Conservation (phyloP, 2,113 vertebrate species). For the Pholis gunnellus region DNA sequence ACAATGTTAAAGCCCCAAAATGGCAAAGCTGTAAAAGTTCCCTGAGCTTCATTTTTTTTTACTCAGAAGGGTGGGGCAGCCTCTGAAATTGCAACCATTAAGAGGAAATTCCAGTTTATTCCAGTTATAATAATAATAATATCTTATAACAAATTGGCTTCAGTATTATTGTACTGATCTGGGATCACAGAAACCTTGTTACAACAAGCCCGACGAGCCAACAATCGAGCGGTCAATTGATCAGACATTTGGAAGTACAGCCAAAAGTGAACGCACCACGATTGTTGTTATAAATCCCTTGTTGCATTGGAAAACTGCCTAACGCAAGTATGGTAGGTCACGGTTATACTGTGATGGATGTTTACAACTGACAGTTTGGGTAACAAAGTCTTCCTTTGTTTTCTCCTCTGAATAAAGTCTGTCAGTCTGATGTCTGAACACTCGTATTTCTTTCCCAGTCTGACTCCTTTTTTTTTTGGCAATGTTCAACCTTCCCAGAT, state of each 20-base stretch:
- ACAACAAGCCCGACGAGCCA: not conserved
- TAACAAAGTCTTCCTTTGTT: not conserved
- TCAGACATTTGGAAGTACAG: not conserved
- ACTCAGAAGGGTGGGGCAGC: not conserved
- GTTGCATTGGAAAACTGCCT: not conserved
- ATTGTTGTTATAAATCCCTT: not conserved
- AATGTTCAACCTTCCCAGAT: not conserved
- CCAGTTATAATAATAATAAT: not conserved
- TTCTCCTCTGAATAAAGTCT: constrained; percentile 3
- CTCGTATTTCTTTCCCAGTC: constrained; percentile 9
- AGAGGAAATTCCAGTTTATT: not conserved
- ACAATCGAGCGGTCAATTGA: not conserved
- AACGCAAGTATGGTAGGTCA: not conserved
- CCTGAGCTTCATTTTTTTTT: not conserved
- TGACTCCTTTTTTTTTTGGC: constrained; percentile 9
- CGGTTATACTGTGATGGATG: not conserved
- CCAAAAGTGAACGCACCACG: not conserved
- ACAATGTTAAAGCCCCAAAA: not conserved
- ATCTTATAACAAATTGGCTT: not conserved
- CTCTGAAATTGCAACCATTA: not conserved
- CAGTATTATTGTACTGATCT: not conserved
- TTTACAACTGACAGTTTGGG: not conserved
- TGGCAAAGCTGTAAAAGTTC: not conserved
- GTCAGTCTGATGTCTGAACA: not conserved
- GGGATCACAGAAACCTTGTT: not conserved